phyloP scores from a whole-genome alignment of 2,113 vertebrate species.

The Brachypteracias leptosomus region DNA sequence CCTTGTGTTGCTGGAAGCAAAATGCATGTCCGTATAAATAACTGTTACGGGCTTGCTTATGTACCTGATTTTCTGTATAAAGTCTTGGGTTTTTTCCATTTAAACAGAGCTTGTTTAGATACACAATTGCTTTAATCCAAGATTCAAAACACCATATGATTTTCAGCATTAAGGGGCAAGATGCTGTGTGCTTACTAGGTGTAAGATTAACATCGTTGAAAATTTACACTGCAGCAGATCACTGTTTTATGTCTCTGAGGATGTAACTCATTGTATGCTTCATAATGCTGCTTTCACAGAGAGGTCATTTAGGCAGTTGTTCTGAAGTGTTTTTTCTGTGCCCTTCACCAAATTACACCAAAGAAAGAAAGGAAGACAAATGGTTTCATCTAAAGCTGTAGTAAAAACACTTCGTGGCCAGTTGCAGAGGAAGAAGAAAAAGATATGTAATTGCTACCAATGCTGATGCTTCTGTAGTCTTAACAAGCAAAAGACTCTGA shows the following conservation, averaged over 20 bases:
- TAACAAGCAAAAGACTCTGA: neutral
- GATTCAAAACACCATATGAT: neutral
- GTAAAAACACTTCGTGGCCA: neutral
- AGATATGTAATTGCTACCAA: neutral
- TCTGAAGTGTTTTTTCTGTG: neutral
- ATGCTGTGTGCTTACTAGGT: neutral
- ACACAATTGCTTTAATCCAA: neutral
- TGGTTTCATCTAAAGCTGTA: neutral
- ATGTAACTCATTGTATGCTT: neutral
- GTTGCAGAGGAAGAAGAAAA: neutral
- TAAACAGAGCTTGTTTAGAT: neutral
- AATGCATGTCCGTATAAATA: neutral
- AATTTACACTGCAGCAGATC: neutral
- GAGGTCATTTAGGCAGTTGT: neutral
- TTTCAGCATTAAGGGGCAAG: neutral
- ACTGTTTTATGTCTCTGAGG: neutral
- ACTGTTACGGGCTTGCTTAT: neutral
- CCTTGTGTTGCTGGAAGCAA: neutral
- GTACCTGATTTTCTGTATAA: neutral
- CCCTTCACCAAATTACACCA: neutral
- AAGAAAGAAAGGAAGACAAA: neutral
- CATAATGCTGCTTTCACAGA: neutral
- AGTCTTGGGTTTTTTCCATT: neutral
- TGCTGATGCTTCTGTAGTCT: neutral
- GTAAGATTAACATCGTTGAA: neutral